Base-by-base conservation (phyloP, 2,113 vertebrate species). In the Bothrops jararaca region DNA sequence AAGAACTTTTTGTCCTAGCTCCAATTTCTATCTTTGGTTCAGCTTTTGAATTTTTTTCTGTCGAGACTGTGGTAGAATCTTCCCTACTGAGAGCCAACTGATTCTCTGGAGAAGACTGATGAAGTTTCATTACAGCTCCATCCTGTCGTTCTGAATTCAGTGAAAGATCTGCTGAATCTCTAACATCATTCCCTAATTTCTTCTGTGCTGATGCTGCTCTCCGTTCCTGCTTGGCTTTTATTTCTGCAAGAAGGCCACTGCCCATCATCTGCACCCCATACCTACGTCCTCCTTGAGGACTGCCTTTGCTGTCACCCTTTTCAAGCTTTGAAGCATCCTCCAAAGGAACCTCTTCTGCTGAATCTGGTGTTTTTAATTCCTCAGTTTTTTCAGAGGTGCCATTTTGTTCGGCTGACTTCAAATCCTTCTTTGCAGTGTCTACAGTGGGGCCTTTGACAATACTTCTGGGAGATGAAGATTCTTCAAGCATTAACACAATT, bases 191-290 rank as follows among this genome's bases (percentile, higher is more conserved):
- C 48, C 97, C 97, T 39, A 98, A 94, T 94, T 98, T 98, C 98
- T 99, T 99, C 92, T 98, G 98, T 0, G 97, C 97, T 5, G 95
- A 96, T 1, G 98, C 97, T 0, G 98, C 98, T 97, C 99, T 98
- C 94, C 97, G 98, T 96, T 99, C 99, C 88, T 99, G 99, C 96
- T 99, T 99, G 95, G 99, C 99, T 94, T 99, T 99, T 98, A 99
- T 99, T 97, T 99, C 99, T 0, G 99, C 99, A 9, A 99, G 97
- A 45, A 99, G 97, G 4, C 98, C 98, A 0, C 98, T 98, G 94
- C 99, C 99, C 98, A 99, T 99, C 96, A 99, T 98, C 95, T 99
- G 99, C 90, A 99, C 96, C 0, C 98, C 98, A 3, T 98, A 99
- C 80, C 99, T 95, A 89, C 98, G 97, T 12, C 98, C 98, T 0